Evolutionary conservation across 2,113 vertebrate species (phyloP).

Genomic region (Sinocyclocheilus maitianheensis): DNA sequence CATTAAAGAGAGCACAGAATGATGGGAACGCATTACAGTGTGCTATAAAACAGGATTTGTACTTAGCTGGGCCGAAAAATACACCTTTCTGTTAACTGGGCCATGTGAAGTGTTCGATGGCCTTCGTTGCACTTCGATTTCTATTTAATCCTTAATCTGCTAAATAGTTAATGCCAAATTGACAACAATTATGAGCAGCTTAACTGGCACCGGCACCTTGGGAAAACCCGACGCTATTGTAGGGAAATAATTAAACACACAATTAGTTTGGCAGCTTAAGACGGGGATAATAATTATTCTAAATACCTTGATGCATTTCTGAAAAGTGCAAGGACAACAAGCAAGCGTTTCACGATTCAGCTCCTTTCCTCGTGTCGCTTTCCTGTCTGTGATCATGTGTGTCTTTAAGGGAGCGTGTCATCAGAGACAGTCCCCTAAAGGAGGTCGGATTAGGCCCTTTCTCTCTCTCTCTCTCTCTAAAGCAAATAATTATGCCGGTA

Average conservation of each 20-base stretch:
- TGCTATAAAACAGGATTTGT: slow-evolving; percentile 46
- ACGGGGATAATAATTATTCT: slow-evolving; percentile 56
- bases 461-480: slow-evolving; percentile 38
- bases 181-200: slow-evolving; percentile 65
- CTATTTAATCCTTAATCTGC: slow-evolving; percentile 62
- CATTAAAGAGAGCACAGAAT: slow-evolving; percentile 47
- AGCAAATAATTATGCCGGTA: slow-evolving; percentile 75
- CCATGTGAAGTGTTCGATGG: slow-evolving; percentile 40
- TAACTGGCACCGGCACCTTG: slow-evolving; percentile 55
- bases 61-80: slow-evolving; percentile 36
- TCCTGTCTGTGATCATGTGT: slow-evolving; percentile 21
- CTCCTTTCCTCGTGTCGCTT: not conserved
- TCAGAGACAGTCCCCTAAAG: slow-evolving; percentile 17
- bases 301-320: slow-evolving; percentile 61
- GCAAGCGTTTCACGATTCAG: slow-evolving; percentile 16
- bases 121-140: slow-evolving; percentile 48
- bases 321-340: slow-evolving; percentile 48
- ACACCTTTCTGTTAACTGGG: slow-evolving; percentile 41
- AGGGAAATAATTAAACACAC: slow-evolving; percentile 66
- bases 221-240: slow-evolving; percentile 58
- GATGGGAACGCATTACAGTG: slow-evolving; percentile 44
- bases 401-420: slow-evolving; percentile 16
- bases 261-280: slow-evolving; percentile 63
- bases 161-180: slow-evolving; percentile 67
- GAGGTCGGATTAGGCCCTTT: slow-evolving; percentile 33